Base-by-base conservation (phyloP, 2,113 vertebrate genomes). In the Rhegmatorhina hoffmannsi region DNA sequence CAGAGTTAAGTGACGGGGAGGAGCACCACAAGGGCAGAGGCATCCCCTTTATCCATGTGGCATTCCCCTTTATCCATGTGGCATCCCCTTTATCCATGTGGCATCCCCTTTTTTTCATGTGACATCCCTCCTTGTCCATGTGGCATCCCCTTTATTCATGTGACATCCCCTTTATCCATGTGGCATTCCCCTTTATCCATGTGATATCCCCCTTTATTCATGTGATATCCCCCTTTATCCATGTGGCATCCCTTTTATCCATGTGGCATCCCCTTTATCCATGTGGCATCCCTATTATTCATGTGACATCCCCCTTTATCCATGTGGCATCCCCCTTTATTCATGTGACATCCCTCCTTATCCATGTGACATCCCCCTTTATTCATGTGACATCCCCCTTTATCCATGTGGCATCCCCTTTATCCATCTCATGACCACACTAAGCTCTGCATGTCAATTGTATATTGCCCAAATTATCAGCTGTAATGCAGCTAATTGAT, bases 401-500 rank as follows among this genome's bases (percentile, higher is more conserved):
- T 38, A 38, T 38, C 38, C 38, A 10, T 38, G 19, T 83, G 49
- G 28, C 70, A 68, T 17, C 43, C 59, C 82, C 59, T 91, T 76
- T 69, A 60, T 47, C 68, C 63, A 1, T 26, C 24, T 63, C 92
- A 63, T 60, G 73, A 60, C 76, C 9, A 8, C 63, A 49, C 64
- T 68, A 47, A 63, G 80, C 68, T 72, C 88, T 89, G 64, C 87
- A 78, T 81, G 73, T 24, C 94, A 94, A 49, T 5, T 84, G 55
- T 34, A 3, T 55, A 4, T 47, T 80, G 64, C 75, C 72, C 84
- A 87, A 75, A 93, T 93, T 84, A 95, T 31, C 73, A 84, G 56
- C 85, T 92, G 1, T 33, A 81, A 68, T 58, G 81, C 63, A 90
- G 55, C 28, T 96, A 96, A 96, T 89, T 95, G 94, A 36, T 93